Base-by-base conservation (phyloP, 2,113 vertebrate genomes). In the Pomatorhinus ruficollis region DNA sequence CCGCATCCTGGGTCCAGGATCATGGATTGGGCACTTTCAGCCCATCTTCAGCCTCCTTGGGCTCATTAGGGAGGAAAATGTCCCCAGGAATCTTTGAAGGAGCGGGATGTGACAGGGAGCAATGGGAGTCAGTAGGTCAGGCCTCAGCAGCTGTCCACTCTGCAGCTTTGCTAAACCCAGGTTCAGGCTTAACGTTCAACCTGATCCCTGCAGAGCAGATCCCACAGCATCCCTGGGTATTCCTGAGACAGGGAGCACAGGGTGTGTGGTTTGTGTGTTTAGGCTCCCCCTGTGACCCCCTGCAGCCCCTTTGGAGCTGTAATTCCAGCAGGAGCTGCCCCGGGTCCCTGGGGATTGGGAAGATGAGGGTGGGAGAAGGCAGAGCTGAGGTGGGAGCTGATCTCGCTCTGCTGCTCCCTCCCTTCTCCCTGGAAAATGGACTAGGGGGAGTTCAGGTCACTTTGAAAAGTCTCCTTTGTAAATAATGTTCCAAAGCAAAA, bases 401-500 rank as follows among this genome's bases (percentile, higher is more conserved):
- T 30, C 69, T 57, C 1, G 0, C 17, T 53, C 30, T 64, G 6
- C 2, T 2, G 3, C 30, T 80, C 63, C 24, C 20, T 82, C n/a
- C 52, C 30, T 64, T 42, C 82, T 45, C 54, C 24, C 7, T 2
- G 2, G 12, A 11, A 52, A 33, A 47, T 5, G 25, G 39, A 15
- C 13, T 6, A 8, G 2, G 37, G 19, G 19, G 6, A 13, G 16
- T 2, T 90, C 12, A 33, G 49, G 24, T 52, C 1, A 0, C 53
- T 80, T 86, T 39, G 23, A 31, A 60, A 69, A 63, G 24, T 52
- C 56, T 40, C 52, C 59, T 64, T 47, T 64, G 49, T 54, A 63
- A 64, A 45, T 33, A 45, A 54, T 28, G 18, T 18, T 19, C 69
- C 49, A 18, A 54, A 35, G 25, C 5, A 61, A 53, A 85, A 79